Base-by-base conservation (phyloP, 2,797 vertebrate genomes). In the Halcyon leucocephala region DNA sequence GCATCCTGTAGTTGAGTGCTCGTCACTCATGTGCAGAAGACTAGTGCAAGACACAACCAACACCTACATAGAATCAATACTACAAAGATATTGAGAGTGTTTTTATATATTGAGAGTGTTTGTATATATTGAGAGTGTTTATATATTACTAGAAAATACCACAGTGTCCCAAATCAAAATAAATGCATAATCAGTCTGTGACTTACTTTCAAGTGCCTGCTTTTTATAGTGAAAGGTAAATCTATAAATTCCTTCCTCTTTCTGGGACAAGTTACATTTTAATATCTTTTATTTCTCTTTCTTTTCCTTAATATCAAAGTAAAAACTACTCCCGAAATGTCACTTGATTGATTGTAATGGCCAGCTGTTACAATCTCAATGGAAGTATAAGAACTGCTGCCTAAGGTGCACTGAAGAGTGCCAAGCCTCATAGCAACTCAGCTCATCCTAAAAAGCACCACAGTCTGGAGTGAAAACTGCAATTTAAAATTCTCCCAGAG, bases 401-500 rank as follows among this genome's bases (percentile, higher is more conserved):
- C 97, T 97, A 97, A 98, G 98, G 97, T 97, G 93, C 93, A 73
- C 29, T 86, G 95, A 97, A 95, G 95, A 97, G 96, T 96, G 97
- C 97, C 97, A 98, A 97, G 55, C 82, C 97, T 93, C 98, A 97
- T 0, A 96, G 97, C 97, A 98, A 62, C 97, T 98, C 96, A 79
- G 96, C 97, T 98, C 97, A 97, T 98, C 97, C 97, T 97, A 82
- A 90, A 97, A 97, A 95, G 95, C 91, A 95, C 89, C 91, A 73
- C 35, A 95, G 94, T 94, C 95, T 97, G 94, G 95, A 97, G 96
- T 97, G 97, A 97, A 97, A 98, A 97, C 91, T 95, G 97, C 96
- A 97, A 97, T 97, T 97, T 97, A 89, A 97, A 97, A 97, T 96
- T 97, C 97, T 98, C 97, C 98, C 69, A 86, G 97, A 98, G 98